A percentile compares a stretch with the other conserved stretches of the same genome.
These are phyloP conservation scores for Anaspis maculata DNA, from an alignment of 2,888 invertebrate species.

Conservation along the genomic window DNA sequence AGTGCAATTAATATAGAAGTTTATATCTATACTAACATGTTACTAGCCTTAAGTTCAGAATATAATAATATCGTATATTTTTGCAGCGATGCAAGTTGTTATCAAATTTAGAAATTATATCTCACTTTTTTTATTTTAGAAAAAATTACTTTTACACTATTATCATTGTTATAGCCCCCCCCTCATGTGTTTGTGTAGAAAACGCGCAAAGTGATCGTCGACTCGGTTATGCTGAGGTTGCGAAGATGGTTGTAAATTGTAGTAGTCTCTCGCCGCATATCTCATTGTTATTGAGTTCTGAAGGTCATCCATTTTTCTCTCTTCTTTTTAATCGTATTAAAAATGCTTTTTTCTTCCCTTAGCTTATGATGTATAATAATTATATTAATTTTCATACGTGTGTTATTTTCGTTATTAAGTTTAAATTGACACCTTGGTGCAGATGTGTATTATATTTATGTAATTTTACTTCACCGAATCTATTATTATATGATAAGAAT, in stretches of 20 bases:
- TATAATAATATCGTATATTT: conserved; percentile 13
- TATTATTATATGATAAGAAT: conserved; percentile 34
- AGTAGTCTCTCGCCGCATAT: too few relatives aligned
- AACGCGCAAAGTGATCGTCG: too few relatives aligned
- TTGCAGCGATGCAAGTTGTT: conserved; percentile 29
- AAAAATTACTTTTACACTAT: too few relatives aligned
- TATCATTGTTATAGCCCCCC: too few relatives aligned
- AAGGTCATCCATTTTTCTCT: too few relatives aligned
- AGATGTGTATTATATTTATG: conserved; percentile 28
- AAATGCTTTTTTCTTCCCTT: conserved; percentile 21
- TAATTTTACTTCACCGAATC: conserved; percentile 31
- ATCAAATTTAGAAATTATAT: too few relatives aligned
- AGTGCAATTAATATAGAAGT: conserved; percentile 43
- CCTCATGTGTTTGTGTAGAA: too few relatives aligned
- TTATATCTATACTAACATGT: conserved; percentile 37
- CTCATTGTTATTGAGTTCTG: too few relatives aligned
- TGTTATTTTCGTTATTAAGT: conserved; percentile 27
- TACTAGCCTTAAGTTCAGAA: conserved; percentile 27
- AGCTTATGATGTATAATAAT: conserved; percentile 32
- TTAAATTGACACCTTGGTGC: conserved; percentile 29
- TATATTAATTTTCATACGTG: conserved; percentile 16
- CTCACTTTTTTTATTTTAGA: too few relatives aligned
- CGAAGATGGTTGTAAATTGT: too few relatives aligned
- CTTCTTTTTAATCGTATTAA: conserved; percentile 5
- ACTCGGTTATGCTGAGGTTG: too few relatives aligned